Base-by-base conservation (phyloP, 2,113 vertebrate species). In the cat (Felis catus) region DNA sequence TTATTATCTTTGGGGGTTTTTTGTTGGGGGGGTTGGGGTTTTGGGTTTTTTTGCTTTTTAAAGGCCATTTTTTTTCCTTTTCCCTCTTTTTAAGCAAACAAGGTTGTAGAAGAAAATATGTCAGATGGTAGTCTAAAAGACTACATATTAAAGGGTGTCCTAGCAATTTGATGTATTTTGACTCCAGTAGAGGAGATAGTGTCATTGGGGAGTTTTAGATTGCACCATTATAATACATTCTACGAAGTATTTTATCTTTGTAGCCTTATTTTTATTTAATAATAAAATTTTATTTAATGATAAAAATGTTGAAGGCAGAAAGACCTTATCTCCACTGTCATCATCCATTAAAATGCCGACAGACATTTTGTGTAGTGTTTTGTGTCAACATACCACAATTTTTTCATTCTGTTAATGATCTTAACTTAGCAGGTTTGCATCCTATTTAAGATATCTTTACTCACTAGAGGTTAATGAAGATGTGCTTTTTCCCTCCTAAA, bases 281-380 rank as follows among this genome's bases (percentile, higher is more conserved):
- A 9, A 33, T 51, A 51, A 51, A 51, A 51, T 74, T 88, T 91
- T 92, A 36, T 16, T 92, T 73, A 36, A 27, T 31, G 83, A 31
- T 39, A 92, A 93, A 86, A 51, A n/a, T 82, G n/a, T 78, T 66
- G 79, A 86, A 92, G 82, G 29, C 21, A 91, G 23, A 91, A 94
- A 76, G n/a, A 70, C 25, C 7, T 90, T 95, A 39, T 58, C 13
- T 21, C 33, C 41, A 81, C 13, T 58, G 14, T 58, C 23, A 33
- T 78, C 65, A 83, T 65, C 19, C 13, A 76, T 39, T 33, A 58
- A 91, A 93, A 89, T 71, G 80, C 85, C 81, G 73, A 51, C 29
- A 71, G 61, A 70, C 25, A 45, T 9, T 45, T 45, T 45, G 33
- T 55, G 31, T 68, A n/a, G 61, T 79, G 55, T 82, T 73, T 89